Evolutionary conservation across 2,888 invertebrate species (phyloP).

Genomic region (Sarcophaga subvicina): DNA sequence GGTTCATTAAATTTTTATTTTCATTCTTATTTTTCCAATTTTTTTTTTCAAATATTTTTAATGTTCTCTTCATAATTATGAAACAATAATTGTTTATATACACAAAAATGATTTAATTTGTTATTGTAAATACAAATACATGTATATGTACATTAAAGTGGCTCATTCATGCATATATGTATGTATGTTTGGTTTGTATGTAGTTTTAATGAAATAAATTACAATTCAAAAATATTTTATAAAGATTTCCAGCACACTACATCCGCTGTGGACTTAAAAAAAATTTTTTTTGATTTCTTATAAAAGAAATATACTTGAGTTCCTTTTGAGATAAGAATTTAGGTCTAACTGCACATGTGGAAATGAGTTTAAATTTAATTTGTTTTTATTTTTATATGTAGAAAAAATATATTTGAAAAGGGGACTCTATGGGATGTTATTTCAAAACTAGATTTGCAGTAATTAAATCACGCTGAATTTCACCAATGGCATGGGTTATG

Average conservation of each 20-base stretch:
- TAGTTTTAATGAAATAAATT: constrained; percentile 1
- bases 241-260: constrained; percentile 65
- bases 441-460: too few species aligned
- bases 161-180: too few species aligned
- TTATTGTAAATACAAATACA: too few species aligned
- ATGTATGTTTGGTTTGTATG: too few species aligned
- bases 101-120: background rate
- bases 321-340: constrained; percentile 80
- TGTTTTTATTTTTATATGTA: background rate
- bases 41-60: too few species aligned
- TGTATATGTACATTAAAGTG: too few species aligned
- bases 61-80: background rate
- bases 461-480: too few species aligned
- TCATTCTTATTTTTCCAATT: background rate
- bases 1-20: constrained; percentile 46
- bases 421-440: too few species aligned
- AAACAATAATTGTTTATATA: background rate
- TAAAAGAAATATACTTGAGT: constrained; percentile 69
- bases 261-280: constrained; percentile 62
- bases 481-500: too few species aligned
- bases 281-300: constrained; percentile 37
- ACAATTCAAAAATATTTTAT: constrained; percentile 6
- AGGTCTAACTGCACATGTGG: constrained; percentile 73
- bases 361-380: constrained; percentile 5
- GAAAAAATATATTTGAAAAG: too few species aligned